Percentiles rank a stretch among this genome's conserved stretches.
These are phyloP conservation scores for Agapornis canus DNA, from an alignment of 2,797 vertebrate species.

Conservation along the genomic window DNA sequence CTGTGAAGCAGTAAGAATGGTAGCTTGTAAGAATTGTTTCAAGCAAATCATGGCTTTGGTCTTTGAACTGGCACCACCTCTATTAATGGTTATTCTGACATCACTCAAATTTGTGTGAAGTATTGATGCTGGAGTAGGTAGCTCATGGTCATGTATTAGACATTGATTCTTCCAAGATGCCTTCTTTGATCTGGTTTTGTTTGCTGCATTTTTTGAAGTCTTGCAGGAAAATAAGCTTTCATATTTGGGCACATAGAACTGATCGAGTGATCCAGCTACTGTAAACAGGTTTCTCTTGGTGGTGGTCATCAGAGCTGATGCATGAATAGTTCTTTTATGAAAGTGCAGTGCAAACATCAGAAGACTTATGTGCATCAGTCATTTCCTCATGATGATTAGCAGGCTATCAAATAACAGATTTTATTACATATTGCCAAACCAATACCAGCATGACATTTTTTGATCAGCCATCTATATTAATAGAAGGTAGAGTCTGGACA, in stretches of 20 bases:
- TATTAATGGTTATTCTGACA: neutral
- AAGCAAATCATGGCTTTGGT: neutral
- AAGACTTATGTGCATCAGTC: neutral
- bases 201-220: neutral
- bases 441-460: neutral
- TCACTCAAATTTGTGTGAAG: neutral
- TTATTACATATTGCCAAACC: neutral
- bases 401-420: neutral
- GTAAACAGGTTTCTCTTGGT: constrained; percentile 18
- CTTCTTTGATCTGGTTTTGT: neutral
- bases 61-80: neutral
- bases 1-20: neutral
- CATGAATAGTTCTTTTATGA: neutral
- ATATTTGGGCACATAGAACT: neutral
- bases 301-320: neutral
- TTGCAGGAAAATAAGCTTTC: constrained; percentile 17
- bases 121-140: neutral
- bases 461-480: neutral
- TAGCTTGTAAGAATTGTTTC: neutral
- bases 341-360: neutral
- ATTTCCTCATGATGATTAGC: neutral
- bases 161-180: neutral
- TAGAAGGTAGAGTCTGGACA: neutral
- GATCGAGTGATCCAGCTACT: constrained; percentile 17
- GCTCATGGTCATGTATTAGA: neutral